phyloP scores from a whole-genome alignment of 2,113 vertebrate genomes.

The Apistogramma diplotaenia region DNA sequence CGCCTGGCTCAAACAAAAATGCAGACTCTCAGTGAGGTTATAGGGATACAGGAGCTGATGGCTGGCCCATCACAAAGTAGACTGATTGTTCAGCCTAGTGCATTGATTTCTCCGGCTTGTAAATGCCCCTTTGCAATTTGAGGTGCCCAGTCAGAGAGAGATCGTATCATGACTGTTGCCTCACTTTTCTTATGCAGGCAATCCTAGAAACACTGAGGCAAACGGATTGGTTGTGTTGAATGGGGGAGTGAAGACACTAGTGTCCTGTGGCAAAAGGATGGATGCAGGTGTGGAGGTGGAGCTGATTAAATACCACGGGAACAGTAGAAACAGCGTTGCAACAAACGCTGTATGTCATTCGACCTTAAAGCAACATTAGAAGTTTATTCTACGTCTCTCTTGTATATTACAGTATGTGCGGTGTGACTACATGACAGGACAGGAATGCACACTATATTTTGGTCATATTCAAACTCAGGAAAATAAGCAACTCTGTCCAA shows the following conservation, averaged over 20 bases:
- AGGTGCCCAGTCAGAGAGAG: neutral
- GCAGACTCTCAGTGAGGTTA: neutral
- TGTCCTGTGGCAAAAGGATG: neutral
- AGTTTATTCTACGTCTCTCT: neutral
- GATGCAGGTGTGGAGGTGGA: neutral
- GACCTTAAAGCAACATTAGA: neutral
- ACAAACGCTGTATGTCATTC: neutral
- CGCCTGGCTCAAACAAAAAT: neutral
- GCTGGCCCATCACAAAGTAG: neutral
- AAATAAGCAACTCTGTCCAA: neutral
- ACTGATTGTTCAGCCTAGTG: slow-evolving; percentile 29
- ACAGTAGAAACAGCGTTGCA: neutral
- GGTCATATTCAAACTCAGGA: neutral
- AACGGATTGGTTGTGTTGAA: neutral
- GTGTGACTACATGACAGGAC: neutral
- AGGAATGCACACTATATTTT: neutral
- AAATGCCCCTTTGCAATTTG: neutral
- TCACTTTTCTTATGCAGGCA: neutral
- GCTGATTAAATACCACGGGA: neutral
- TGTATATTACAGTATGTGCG: neutral
- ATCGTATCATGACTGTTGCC: neutral
- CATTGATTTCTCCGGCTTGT: slow-evolving; percentile 11
- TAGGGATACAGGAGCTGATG: neutral
- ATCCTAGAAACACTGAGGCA: neutral
- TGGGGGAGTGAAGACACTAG: neutral